Evolutionary conservation across 2,113 vertebrate genomes (phyloP), one percentile per base, ranked within the genome.

Genomic region (Bubo blakistoni): DNA sequence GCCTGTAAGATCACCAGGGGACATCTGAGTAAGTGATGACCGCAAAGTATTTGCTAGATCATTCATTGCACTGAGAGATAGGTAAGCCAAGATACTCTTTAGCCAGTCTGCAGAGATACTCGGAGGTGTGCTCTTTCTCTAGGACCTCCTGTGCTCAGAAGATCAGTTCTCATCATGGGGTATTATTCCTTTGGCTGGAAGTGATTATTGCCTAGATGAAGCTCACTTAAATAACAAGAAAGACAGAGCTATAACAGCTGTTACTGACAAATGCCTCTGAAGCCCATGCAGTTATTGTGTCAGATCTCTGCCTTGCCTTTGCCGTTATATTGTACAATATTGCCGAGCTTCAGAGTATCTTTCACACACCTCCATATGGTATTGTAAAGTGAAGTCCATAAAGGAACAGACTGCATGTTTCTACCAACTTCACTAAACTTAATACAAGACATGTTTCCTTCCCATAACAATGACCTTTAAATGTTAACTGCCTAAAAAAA

Each of bases 401-500:
- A 90, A 88, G 86, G 91, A 96, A 85, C 81, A 95, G 86, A 58
- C 70, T 74, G 85, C 12, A 3, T 0, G 0, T 90, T 94, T 83
- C 95, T 91, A 93, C 55, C 8, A 49, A 73, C 86, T 88, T 58
- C 69, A 59, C 92, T 87, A 47, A 90, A 92, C 77, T 95, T 78
- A 89, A 90, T 90, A 73, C 70, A 73, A 95, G 40, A 73, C 81
- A 85, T 77, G 89, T 59, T 95, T 95, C 71, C 59, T 96, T 93
- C 44, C 70, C 3, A 0, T 71, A 87, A 95, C 81, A 77, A 82
- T 96, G 96, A 97, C 95, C 92, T 98, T 97, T 97, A 97, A 96
- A 98, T 97, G 95, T 96, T 97, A 97, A 95, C 66, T 92, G 69
- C 82, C 55, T 91, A 44, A 96, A 96, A 97, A 93, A 91, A 86